Conservation (phyloP, 1,140 invertebrate genomes). For the Cheumatopsyche charites region DNA sequence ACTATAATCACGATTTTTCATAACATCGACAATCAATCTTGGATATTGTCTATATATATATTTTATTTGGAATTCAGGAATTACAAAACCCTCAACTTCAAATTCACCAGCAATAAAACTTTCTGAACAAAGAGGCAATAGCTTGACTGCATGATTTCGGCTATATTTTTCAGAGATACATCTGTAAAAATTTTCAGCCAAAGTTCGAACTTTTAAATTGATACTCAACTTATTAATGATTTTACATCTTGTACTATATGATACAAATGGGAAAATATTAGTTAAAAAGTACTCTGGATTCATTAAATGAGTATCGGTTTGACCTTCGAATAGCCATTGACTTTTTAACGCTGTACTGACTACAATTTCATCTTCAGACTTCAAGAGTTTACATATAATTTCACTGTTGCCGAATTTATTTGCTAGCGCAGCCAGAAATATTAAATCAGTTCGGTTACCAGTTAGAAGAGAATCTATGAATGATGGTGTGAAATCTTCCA, state of each 20-base stretch:
- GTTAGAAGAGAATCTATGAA: neutral
- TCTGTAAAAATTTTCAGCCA: constrained; percentile 35
- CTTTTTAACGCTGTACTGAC: constrained; percentile 24
- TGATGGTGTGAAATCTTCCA: constrained; percentile 27
- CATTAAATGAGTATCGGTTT: constrained; percentile 12
- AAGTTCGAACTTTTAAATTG: constrained; percentile 22
- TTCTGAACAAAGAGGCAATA: constrained; percentile 36
- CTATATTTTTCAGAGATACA: constrained; percentile 21
- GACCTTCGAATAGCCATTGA: constrained; percentile 40
- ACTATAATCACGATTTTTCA: constrained; percentile 20
- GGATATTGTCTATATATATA: constrained; percentile 37
- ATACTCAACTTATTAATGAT: constrained; percentile 32
- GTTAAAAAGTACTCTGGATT: constrained; percentile 42
- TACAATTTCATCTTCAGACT: constrained; percentile 38
- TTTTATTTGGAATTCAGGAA: constrained; percentile 20
- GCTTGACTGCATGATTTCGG: constrained; percentile 30
- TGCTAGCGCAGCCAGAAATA: constrained; percentile 35
- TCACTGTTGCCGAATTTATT: constrained; percentile 20
- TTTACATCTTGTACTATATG: constrained; percentile 29
- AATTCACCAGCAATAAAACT: constrained; percentile 29
- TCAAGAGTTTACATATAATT: constrained; percentile 33
- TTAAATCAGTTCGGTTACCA: constrained; percentile 24
- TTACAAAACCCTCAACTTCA: neutral
- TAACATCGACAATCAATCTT: constrained; percentile 31
- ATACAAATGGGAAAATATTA: constrained; percentile 35